Evolutionary conservation across 2,888 invertebrate genomes (phyloP).

Genomic region (Perizoma affinitatum): DNA sequence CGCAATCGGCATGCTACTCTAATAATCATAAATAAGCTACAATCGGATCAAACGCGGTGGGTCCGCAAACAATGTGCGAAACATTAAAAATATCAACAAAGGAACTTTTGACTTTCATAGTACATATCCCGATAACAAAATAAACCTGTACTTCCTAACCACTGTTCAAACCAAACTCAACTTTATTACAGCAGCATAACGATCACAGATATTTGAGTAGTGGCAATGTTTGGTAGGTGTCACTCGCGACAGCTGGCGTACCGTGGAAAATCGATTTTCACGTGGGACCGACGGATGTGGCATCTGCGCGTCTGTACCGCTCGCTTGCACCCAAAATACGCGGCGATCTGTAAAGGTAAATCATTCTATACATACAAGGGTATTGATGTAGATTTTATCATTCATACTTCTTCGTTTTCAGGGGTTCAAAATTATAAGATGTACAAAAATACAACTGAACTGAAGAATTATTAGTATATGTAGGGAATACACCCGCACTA

Average conservation of each 20-base stretch:
- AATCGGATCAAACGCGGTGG: slow-evolving; percentile 82
- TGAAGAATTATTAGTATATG: too few relatives aligned
- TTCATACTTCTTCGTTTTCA: too few relatives aligned
- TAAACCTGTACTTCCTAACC: slow-evolving; percentile 33
- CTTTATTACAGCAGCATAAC: slow-evolving; percentile 46
- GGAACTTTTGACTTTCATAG: slow-evolving; percentile 82
- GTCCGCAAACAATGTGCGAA: slow-evolving; percentile 82
- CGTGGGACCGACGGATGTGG: slow-evolving; percentile 81
- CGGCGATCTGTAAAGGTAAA: slow-evolving; percentile 59
- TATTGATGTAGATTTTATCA: background rate
- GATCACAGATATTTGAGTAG: slow-evolving; percentile 26
- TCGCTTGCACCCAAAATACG: slow-evolving; percentile 71
- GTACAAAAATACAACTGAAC: too few relatives aligned
- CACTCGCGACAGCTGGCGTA: slow-evolving; percentile 81
- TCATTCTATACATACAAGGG: slow-evolving; percentile 24
- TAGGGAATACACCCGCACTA: too few relatives aligned
- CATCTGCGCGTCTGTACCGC: slow-evolving; percentile 77
- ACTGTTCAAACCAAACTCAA: slow-evolving; percentile 37
- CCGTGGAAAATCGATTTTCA: slow-evolving; percentile 84
- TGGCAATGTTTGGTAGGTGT: slow-evolving; percentile 63
- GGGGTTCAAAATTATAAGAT: too few relatives aligned
- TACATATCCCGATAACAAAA: slow-evolving; percentile 64
- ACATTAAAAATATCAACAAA: slow-evolving; percentile 85
- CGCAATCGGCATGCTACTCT: slow-evolving; percentile 78
- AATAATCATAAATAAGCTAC: slow-evolving; percentile 81